Evolutionary conservation across 1,140 invertebrate species (phyloP), one percentile per base, ranked within the genome.

Genomic region (Galleria mellonella): DNA sequence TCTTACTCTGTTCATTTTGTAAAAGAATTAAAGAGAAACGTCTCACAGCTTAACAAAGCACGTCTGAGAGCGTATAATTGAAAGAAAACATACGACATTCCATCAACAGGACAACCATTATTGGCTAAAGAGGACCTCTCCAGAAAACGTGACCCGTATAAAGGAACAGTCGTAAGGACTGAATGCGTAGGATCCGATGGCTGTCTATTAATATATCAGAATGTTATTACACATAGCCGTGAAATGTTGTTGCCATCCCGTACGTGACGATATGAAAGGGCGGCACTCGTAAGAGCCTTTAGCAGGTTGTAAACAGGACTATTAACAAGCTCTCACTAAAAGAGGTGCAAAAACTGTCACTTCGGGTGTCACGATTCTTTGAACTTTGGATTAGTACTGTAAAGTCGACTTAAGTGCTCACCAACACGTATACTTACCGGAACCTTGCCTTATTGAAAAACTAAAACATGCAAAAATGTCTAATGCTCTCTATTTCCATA

Each of bases 221-320:
- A 62, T 48, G 47, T 57, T 53, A 51, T 81, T 72, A 66, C 67
- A 71, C 63, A 47, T 62, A 61, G 41, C 42, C 53, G 71, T 59
- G 69, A 65, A 65, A 62, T 56, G 57, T 67, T 55, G 40, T 23
- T 23, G 17, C 11, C 48, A 53, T 47, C 40, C 48, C 49, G 76
- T 56, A 84, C 81, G 81, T 84, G 81, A 82, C 70, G 8, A 1
- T 11, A 49, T 81, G 63, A 84, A 84, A 62, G 43, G 66, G 71
- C 71, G 71, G 68, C 64, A 9, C 41, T 47, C 41, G 53, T 31
- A 23, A 64, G 59, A 47, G 55, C 43, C 58, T 61, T 51, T 61
- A 62, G 70, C 78, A 83, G 76, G 77, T 84, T 84, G 81, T 84
- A 82, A 82, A 83, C 78, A 78, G 47, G 39, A 55, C 61, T 62